Percentiles rank a stretch among this genome's conserved stretches.
Conservation (phyloP, 2,888 invertebrate species). For the Dolichopus griseipennis region DNA sequence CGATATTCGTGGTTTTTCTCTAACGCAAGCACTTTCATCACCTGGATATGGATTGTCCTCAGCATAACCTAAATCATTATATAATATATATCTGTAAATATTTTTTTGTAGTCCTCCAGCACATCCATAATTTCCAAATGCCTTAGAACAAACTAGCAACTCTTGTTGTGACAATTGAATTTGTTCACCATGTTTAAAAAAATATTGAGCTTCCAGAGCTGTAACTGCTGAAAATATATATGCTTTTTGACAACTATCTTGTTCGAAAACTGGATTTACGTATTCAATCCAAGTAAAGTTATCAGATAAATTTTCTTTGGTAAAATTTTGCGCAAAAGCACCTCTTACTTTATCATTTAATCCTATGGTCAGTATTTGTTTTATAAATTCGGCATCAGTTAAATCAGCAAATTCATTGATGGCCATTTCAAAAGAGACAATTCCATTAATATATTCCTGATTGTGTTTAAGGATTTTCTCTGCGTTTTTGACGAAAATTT, state of each 20-base stretch:
- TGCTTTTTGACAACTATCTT: neutral
- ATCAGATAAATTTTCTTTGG: neutral
- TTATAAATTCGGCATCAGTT: slow-evolving; percentile 5
- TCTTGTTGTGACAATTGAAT: slow-evolving; percentile 4
- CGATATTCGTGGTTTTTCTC: neutral
- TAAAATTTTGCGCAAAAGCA: slow-evolving; percentile 30
- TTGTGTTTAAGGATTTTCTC: neutral
- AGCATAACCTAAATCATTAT: neutral
- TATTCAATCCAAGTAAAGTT: slow-evolving; percentile 6
- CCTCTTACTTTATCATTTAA: neutral
- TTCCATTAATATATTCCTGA: neutral
- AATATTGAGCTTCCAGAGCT: slow-evolving; percentile 8
- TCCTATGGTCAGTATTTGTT: neutral
- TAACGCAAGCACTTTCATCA: neutral
- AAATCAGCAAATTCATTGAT: slow-evolving; percentile 5
- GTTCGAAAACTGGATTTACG: neutral
- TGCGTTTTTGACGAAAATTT: neutral
- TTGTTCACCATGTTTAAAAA: neutral
- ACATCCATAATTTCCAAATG: slow-evolving; percentile 7
- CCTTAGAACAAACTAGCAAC: slow-evolving; percentile 10
- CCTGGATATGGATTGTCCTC: neutral
- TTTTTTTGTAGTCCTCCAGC: neutral
- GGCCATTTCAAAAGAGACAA: neutral
- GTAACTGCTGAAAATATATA: neutral
- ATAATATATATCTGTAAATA: neutral